Conservation (phyloP, 53 echinoderm and acorn worm genomes). For the Echinometra lucunter region DNA sequence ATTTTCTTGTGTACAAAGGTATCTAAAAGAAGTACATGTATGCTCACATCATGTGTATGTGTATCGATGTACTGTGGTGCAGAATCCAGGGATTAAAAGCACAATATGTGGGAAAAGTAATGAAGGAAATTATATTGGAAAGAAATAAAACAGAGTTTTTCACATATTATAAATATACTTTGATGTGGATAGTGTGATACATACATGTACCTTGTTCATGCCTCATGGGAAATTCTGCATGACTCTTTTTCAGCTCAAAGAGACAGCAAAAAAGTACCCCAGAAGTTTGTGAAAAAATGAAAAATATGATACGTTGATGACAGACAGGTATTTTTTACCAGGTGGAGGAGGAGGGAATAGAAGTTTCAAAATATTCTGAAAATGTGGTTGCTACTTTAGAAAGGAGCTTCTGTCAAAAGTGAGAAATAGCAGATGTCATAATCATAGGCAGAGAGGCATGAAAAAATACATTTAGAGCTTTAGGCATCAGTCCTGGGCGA, state of each 20-base stretch:
- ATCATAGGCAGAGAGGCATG: neutral
- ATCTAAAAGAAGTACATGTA: no score
- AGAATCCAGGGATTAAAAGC: no score
- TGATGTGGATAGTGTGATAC: no score
- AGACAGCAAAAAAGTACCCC: neutral
- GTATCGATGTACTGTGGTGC: no score
- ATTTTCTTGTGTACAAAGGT: no score
- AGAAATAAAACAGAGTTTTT: no score
- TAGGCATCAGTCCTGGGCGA: neutral
- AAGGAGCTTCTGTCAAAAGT: slow-evolving; percentile 30
- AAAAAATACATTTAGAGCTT: neutral
- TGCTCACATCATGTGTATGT: no score
- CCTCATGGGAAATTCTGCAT: no score
- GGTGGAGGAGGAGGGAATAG: neutral
- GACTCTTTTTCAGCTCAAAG: neutral
- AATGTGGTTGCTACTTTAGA: slow-evolving; percentile 42
- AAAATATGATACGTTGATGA: neutral
- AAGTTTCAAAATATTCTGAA: neutral
- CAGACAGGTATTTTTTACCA: neutral
- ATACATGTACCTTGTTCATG: no score
- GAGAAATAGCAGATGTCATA: slow-evolving; percentile 35
- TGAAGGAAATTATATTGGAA: no score
- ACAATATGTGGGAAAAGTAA: no score
- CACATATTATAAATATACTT: no score
- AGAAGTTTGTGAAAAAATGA: neutral